These are phyloP conservation scores for Eriosoma lanigerum DNA, from an alignment of 1,140 invertebrate genomes.

Conservation along the genomic window DNA sequence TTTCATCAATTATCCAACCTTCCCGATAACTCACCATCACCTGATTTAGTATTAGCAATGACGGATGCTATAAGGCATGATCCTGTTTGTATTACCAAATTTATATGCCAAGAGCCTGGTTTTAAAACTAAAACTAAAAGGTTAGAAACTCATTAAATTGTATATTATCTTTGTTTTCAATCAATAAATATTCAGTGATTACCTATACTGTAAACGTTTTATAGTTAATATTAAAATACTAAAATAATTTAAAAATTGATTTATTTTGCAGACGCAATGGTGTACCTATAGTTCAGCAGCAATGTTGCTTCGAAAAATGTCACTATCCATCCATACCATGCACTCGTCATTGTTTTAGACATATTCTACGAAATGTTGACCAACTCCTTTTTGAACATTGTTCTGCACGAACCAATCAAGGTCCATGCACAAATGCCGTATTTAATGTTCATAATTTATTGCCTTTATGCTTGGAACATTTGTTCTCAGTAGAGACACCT, in stretches of 20 bases:
- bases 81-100: slow-evolving; percentile 1
- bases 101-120: slow-evolving; percentile 24
- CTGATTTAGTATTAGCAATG: slow-evolving; percentile 45
- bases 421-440: slow-evolving; percentile 84
- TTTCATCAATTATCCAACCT: slow-evolving; percentile 46
- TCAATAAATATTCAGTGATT: too few species aligned
- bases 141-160: neutral
- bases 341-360: slow-evolving; percentile 77
- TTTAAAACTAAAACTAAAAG: slow-evolving; percentile 12
- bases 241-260: too few species aligned
- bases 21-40: slow-evolving; percentile 45
- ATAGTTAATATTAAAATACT: too few species aligned
- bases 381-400: slow-evolving; percentile 87
- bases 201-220: too few species aligned
- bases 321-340: slow-evolving; percentile 69
- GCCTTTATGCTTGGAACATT: slow-evolving; percentile 79
- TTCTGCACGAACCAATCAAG: slow-evolving; percentile 83
- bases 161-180: too few species aligned
- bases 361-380: slow-evolving; percentile 84
- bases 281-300: slow-evolving; percentile 33
- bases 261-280: slow-evolving; percentile 40
- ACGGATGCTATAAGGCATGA: slow-evolving; percentile 35
- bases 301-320: slow-evolving; percentile 54
- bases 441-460: slow-evolving; percentile 81
- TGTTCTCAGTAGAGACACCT: neutral